phyloP scores from a whole-genome alignment of 1,140 invertebrate species.

The Coelopa frigida region DNA sequence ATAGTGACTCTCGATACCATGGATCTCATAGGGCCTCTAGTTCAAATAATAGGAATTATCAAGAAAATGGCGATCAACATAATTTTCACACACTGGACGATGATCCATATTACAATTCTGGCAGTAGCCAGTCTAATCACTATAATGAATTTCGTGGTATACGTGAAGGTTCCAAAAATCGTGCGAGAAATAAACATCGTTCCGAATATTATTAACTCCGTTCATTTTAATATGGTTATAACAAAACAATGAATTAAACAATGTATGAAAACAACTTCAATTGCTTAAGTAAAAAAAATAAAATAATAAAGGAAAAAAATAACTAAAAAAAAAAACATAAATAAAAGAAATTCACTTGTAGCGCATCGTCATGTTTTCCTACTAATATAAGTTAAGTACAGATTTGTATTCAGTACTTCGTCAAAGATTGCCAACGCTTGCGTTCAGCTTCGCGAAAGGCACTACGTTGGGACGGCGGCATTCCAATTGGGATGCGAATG shows the following conservation, averaged over 20 bases:
- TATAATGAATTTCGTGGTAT: background rate
- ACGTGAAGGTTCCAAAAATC: background rate
- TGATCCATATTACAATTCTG: constrained; percentile 5
- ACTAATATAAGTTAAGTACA: too few species aligned
- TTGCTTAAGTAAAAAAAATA: background rate
- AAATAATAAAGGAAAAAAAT: background rate
- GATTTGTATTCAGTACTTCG: too few species aligned
- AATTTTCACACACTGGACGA: background rate
- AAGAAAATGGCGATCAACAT: background rate
- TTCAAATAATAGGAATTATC: background rate
- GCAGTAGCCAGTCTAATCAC: background rate
- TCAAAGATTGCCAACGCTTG: constrained; percentile 11
- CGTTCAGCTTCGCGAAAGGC: constrained; percentile 15
- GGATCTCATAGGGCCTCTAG: too few species aligned
- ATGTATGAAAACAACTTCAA: too few species aligned
- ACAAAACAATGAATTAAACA: too few species aligned
- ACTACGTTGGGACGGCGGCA: constrained; percentile 10
- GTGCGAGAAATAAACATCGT: too few species aligned
- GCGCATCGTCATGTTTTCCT: background rate
- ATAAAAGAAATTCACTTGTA: background rate
- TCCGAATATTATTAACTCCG: too few species aligned
- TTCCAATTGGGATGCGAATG: constrained; percentile 5
- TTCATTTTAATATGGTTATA: too few species aligned
- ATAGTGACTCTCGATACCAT: too few species aligned
- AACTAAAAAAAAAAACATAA: background rate